Evolutionary conservation across 2,797 vertebrate species (phyloP), one percentile per base, ranked within the genome.

Genomic region (Oreonectes daqikongensis): DNA sequence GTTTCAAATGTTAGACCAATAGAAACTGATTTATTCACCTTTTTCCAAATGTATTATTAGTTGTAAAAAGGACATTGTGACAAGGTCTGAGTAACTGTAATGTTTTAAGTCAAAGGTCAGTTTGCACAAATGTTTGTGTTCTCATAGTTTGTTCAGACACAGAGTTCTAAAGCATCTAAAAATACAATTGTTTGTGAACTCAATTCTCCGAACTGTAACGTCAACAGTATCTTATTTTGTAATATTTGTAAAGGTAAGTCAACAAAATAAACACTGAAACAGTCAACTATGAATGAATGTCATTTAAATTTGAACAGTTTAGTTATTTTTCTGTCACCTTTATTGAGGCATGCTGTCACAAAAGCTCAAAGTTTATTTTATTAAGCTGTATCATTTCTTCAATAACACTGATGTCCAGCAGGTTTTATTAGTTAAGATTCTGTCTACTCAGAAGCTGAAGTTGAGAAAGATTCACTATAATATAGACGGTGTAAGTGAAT

Each of bases 371-470:
- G 24, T 26, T 12, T 24, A n/a, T n/a, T n/a, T n/a, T n/a, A n/a
- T n/a, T n/a, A n/a, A 14, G 11, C 3, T 42, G 2, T 3, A 14
- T 8, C 7, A 7, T 35, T 35, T 35, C 8, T 8, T 35, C 53
- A 22, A 72, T 38, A 42, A 3, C 12, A 50, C 70, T 59, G 75
- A 61, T 83, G 77, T 79, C 83, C 46, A 12, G 52, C 69, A 83
- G 77, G 61, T 81, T 80, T 77, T 82, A 35, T 79, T 48, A 69
- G 60, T 59, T 52, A 12, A 35, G 65, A 69, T 42, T 26, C 30
- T 80, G 72, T 72, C 79, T 83, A 82, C 78, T 75, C 79, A 78
- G 60, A 67, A 20, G 46, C 72, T 52, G 35, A 66, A 53, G 20
- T 15, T n/a, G n/a, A n/a, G n/a, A n/a, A n/a, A n/a, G n/a, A n/a